A percentile compares a stretch with the other conserved stretches of the same genome.
phyloP scores from a whole-genome alignment of 64 coral and sea anemone genomes.

The Dendrophyllia cribrosa region DNA sequence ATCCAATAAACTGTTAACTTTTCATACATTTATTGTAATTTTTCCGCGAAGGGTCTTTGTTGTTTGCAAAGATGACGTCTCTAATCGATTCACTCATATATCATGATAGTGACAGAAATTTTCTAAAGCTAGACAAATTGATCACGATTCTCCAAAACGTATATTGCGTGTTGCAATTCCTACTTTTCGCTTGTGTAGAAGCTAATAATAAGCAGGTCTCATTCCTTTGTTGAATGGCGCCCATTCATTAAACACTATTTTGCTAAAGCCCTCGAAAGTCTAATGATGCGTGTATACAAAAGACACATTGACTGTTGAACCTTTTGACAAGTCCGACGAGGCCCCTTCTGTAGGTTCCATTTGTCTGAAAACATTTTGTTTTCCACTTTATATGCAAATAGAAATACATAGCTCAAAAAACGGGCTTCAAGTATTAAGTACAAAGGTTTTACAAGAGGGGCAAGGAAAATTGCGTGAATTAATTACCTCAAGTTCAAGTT shows the following conservation, averaged over 20 bases:
- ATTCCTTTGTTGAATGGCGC: neutral
- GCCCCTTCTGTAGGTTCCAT: neutral
- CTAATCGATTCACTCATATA: too few species aligned
- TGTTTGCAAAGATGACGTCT: neutral
- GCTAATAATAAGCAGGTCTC: conserved; percentile 14
- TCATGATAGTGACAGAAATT: too few species aligned
- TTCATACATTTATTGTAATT: neutral
- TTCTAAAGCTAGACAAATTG: too few species aligned
- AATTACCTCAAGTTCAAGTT: conserved; percentile 32
- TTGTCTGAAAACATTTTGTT: conserved; percentile 1
- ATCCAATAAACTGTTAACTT: neutral
- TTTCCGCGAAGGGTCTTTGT: neutral
- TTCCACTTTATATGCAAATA: conserved; percentile 31
- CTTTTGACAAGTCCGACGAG: neutral
- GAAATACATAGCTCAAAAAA: neutral
- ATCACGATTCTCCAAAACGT: too few species aligned
- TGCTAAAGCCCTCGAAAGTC: conserved; percentile 6
- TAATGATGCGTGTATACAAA: conserved; percentile 36
- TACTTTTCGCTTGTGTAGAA: neutral
- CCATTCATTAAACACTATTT: neutral
- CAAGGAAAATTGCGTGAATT: neutral
- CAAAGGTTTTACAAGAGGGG: neutral
- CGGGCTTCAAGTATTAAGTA: neutral
- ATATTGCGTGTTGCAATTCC: conserved; percentile 33
- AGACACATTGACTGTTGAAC: neutral